Evolutionary conservation across 2,113 vertebrate species (phyloP).

Genomic region (Nematolebias whitei): DNA sequence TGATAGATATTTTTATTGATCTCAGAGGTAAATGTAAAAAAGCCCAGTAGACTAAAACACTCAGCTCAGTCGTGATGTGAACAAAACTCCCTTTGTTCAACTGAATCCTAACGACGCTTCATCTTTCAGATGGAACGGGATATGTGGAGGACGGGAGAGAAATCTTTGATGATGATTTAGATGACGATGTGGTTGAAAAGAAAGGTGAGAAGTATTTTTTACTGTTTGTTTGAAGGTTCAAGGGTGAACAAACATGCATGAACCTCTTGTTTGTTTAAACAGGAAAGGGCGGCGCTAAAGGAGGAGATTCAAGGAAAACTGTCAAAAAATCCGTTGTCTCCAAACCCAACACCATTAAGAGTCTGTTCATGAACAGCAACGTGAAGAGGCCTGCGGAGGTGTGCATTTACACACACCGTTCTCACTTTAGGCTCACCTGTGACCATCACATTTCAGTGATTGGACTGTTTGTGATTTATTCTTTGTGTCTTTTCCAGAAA

Average conservation of each 20-base stretch:
- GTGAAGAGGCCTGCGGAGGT: slow-evolving; percentile 88
- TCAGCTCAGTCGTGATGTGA: no score
- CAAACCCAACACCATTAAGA: slow-evolving; percentile 95
- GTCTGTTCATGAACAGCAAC: slow-evolving; percentile 92
- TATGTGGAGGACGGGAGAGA: slow-evolving; percentile 97
- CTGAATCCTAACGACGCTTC: not conserved
- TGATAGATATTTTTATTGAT: not conserved
- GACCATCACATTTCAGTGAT: no score
- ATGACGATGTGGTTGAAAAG: slow-evolving; percentile 83
- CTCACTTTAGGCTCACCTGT: not conserved
- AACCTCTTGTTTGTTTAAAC: slow-evolving; percentile 19
- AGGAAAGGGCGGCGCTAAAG: slow-evolving; percentile 82
- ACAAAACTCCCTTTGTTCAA: no score
- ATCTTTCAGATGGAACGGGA: slow-evolving; percentile 86
- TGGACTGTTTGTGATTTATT: not conserved
- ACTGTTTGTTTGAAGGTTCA: no score
- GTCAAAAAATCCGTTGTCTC: slow-evolving; percentile 84
- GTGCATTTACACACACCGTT: slow-evolving; percentile 3
- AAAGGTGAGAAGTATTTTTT: slow-evolving; percentile 82
- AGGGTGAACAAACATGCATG: not conserved
- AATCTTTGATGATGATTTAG: slow-evolving; percentile 97
- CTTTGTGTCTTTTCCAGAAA: slow-evolving; percentile 82
- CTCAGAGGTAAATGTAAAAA: no score
- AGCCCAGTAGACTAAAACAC: no score
- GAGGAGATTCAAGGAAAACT: slow-evolving; percentile 70